Conservation (phyloP, 2,113 vertebrate genomes). For the Ailuropoda melanoleuca region DNA sequence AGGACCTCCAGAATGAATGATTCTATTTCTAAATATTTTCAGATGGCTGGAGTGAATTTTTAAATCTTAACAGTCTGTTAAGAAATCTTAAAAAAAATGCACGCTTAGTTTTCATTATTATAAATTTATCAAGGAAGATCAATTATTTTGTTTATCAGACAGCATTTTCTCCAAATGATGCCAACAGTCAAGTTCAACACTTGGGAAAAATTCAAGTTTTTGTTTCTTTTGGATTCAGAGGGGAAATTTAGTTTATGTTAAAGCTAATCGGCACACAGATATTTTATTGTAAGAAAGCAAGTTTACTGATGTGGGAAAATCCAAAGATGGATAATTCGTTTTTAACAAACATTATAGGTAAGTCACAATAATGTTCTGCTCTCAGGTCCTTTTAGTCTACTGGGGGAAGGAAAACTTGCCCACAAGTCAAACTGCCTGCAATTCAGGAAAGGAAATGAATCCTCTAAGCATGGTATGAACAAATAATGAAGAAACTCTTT, state of each 20-base stretch:
- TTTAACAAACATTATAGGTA: neutral
- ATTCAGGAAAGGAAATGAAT: neutral
- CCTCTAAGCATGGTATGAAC: neutral
- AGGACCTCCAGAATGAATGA: neutral
- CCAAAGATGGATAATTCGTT: neutral
- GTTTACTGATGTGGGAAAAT: neutral
- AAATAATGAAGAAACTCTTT: neutral
- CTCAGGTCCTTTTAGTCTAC: neutral
- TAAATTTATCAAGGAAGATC: neutral
- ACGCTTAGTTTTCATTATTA: neutral
- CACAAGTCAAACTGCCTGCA: neutral
- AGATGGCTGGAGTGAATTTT: neutral
- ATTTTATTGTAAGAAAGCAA: constrained; percentile 34
- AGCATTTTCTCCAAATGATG: neutral
- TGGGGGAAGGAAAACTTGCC: neutral
- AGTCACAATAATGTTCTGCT: neutral
- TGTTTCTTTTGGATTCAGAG: neutral
- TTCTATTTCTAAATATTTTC: constrained; percentile 36
- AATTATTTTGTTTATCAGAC: constrained; percentile 6
- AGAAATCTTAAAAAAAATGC: neutral
- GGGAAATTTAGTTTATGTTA: constrained; percentile 31
- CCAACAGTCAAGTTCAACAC: neutral
- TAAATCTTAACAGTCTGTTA: neutral
- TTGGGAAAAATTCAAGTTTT: neutral
- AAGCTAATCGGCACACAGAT: neutral